These are phyloP conservation scores for Diaphora mendica DNA, from an alignment of 2,888 invertebrate genomes.

Conservation along the genomic window DNA sequence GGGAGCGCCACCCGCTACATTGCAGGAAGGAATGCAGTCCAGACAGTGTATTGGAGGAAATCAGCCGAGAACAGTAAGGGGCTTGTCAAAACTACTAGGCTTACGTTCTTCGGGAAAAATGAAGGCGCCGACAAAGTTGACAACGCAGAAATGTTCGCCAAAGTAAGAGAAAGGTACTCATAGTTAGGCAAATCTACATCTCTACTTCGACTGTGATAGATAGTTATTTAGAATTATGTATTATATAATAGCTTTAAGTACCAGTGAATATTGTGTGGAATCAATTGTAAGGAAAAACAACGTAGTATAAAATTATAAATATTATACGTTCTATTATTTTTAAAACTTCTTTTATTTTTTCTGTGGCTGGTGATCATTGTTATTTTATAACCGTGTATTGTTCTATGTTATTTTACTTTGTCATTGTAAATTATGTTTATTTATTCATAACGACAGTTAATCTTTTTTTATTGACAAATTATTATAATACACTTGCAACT, in stretches of 20 bases:
- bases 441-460: neutral
- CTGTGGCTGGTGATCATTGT: neutral
- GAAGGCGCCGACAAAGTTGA: conserved; percentile 78
- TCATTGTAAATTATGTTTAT: neutral
- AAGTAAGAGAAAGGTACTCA: conserved; percentile 77
- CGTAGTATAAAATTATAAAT: conserved; percentile 45
- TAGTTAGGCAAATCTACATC: conserved; percentile 42
- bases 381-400: neutral
- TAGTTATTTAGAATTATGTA: conserved; percentile 49
- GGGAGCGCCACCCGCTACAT: conserved; percentile 91
- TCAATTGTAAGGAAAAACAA: conserved; percentile 30
- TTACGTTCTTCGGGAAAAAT: conserved; percentile 86
- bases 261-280: conserved; percentile 44
- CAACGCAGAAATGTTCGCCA: conserved; percentile 80
- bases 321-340: conserved; percentile 16
- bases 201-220: conserved; percentile 54
- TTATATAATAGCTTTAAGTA: conserved; percentile 25
- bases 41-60: conserved; percentile 92
- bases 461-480: neutral
- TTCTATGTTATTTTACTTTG: neutral
- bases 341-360: conserved; percentile 15
- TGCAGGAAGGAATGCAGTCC: conserved; percentile 90
- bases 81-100: conserved; percentile 85
- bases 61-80: conserved; percentile 79
- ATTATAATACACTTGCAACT: neutral